phyloP scores from a whole-genome alignment of 2,113 vertebrate genomes.

The Montifringilla adamsi region DNA sequence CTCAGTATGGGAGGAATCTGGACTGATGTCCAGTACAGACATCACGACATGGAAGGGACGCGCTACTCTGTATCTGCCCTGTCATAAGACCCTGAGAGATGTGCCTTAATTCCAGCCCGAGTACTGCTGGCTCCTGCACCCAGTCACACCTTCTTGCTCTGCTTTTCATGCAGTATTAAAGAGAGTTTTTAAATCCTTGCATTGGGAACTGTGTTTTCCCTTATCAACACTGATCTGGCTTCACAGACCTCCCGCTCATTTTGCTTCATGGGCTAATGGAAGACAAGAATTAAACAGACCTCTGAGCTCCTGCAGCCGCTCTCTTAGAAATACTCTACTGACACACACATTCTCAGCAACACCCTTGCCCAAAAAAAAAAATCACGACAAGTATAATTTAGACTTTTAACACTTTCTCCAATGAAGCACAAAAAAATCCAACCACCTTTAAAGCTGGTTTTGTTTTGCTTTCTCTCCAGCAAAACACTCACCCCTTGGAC shows the following conservation, averaged over 20 bases:
- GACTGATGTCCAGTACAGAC: neutral
- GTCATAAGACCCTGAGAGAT: accelerated
- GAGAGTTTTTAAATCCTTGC: neutral
- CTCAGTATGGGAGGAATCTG: accelerated
- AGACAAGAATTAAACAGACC: constrained; percentile 13
- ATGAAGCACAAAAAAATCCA: neutral
- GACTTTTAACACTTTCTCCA: constrained; percentile 13
- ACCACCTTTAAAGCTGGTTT: constrained; percentile 2
- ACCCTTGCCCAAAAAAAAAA: neutral
- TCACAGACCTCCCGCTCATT: constrained; percentile 34
- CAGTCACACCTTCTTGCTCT: neutral
- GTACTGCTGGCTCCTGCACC: neutral
- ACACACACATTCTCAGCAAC: neutral
- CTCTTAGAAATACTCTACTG: neutral
- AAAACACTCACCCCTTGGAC: neutral
- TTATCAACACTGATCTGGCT: constrained; percentile 15
- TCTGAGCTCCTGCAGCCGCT: neutral
- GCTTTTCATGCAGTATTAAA: neutral
- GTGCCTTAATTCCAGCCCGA: neutral
- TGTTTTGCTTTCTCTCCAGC: neutral
- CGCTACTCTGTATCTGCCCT: no score
- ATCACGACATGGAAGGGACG: accelerated
- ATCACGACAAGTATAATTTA: constrained; percentile 8
- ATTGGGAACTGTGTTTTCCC: neutral
- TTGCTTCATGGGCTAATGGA: constrained; percentile 38